Evolutionary conservation across 1,140 invertebrate genomes (phyloP).

Genomic region (Odontomachus brunneus): DNA sequence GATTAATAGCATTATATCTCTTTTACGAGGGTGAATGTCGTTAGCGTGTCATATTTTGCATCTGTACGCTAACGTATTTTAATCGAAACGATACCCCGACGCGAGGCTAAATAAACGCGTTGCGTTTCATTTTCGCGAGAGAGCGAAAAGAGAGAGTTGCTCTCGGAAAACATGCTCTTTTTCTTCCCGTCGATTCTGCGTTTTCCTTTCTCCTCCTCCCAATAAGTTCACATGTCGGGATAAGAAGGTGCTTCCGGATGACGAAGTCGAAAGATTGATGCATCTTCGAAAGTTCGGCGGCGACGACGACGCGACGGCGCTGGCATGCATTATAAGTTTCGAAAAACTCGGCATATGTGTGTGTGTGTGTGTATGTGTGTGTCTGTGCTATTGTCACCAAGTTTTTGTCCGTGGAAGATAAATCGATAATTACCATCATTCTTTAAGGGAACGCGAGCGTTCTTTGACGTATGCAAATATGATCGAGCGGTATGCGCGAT

Average conservation of each 20-base stretch:
- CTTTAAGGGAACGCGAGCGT: conserved; percentile 41
- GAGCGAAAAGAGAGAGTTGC: no score
- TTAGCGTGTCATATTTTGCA: not conserved
- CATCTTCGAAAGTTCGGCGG: conserved; percentile 34
- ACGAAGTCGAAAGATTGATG: conserved; percentile 46
- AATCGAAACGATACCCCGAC: not conserved
- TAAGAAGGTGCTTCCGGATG: conserved; percentile 23
- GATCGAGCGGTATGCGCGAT: conserved; percentile 42
- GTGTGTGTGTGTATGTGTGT: no score
- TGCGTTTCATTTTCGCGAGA: no score
- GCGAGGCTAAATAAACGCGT: no score
- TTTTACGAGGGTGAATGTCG: not conserved
- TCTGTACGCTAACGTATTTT: not conserved
- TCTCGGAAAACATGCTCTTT: no score
- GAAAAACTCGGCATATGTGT: conserved; percentile 36
- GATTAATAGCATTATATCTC: conserved; percentile 19
- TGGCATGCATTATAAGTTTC: conserved; percentile 50
- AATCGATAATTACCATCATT: conserved; percentile 54
- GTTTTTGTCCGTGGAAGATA: conserved; percentile 43
- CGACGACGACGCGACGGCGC: conserved; percentile 13
- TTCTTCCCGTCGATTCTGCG: no score
- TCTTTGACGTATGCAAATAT: conserved; percentile 47
- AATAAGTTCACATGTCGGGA: conserved; percentile 8
- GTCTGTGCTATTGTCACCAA: conserved; percentile 44
- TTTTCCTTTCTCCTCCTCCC: not conserved